Evolutionary conservation across 2,797 vertebrate species (phyloP), one percentile per base, ranked within the genome.

Genomic region (Odontamblyopus rebecca): DNA sequence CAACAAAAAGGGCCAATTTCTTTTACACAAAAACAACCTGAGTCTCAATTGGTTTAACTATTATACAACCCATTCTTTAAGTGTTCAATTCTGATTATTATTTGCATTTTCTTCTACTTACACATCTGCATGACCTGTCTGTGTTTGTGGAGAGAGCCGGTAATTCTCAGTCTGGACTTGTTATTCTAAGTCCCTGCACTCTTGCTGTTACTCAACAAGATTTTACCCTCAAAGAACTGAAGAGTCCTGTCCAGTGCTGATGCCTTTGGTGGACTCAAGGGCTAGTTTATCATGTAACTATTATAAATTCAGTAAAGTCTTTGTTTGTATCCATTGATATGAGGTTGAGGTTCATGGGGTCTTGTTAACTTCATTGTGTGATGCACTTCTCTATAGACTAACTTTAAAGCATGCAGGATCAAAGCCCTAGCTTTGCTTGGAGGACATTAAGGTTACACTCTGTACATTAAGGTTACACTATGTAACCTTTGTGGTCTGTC

Each of bases 121-220:
- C 44, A 48, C 16, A 61, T 61, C 44, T 74, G 70, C 64, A 57
- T 61, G 59, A 68, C 53, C 56, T 60, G 61, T 60, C 11, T 38
- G 61, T 57, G 60, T 69, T 50, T 59, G 53, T 63, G 50, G 44
- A 26, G 60, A 66, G 56, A 68, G 68, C 62, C 73, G 76, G 59
- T 72, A 75, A 83, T 78, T 71, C 69, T 61, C 64, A 70, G 66
- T 62, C 54, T 70, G 66, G 51, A 68, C 72, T 61, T 57, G 50
- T 67, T 59, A 3, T 54, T 62, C 30, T 38, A 69, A 79, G 65
- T 61, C 75, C 67, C 56, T 9, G 61, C 73, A 73, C 54, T 23
- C 59, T 68, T 62, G n/a, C 51, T 23, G 60, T 61, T 63, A 69
- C 56, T 75, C 53, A 67, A 6, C 68, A 7, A 71, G 23, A 15